Evolutionary conservation across 2,888 invertebrate species (phyloP), one percentile per base, ranked within the genome.

Genomic region (Mesopsocus fuscifrons): DNA sequence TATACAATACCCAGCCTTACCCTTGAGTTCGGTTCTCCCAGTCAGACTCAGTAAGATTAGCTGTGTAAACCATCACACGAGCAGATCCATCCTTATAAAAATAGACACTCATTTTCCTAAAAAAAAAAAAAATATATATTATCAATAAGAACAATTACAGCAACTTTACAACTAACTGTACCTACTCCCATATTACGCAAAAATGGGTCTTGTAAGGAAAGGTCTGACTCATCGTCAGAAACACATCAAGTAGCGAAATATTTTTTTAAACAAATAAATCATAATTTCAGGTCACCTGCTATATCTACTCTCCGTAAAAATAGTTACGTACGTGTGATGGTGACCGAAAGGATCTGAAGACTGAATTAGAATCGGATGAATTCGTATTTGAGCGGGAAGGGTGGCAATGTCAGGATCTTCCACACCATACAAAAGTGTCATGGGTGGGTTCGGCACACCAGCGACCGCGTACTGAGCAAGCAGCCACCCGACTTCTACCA

Each of bases 11-110:
- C n/a, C n/a, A n/a, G n/a, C n/a, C 56, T 59, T 58, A 83, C 73
- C 91, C 91, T 61, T 97, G 94, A 1, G 91, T 88, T 52, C 91
- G 75, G 58, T 92, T 83, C 53, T 82, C 75, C 95, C 95, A 97
- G 60, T 97, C 95, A 48, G 81, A 78, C 18, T 76, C 67, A 51
- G 92, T 82, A 3, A 95, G 65, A 64, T 97, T 97, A 0, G 94
- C 89, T 0, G 94, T 94, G 1, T 84, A 85, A 23, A 95, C 72
- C 0, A 91, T 77, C 4, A 95, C 74, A 9, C 92, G 66, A 42
- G 94, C 62, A 0, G 85, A 83, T 0, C 76, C 71, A 52, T 89
- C 79, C 47, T 71, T 77, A 54, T 92, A 92, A 41, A 76, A 72
- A 0, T 94, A 65, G 1, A 95, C 57, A 69, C 88, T 87, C 71